A percentile compares a stretch with the other conserved stretches of the same genome.
These are phyloP conservation scores for Tetraodon nigroviridis DNA, from an alignment of 2,113 vertebrate genomes.

Conservation along the genomic window DNA sequence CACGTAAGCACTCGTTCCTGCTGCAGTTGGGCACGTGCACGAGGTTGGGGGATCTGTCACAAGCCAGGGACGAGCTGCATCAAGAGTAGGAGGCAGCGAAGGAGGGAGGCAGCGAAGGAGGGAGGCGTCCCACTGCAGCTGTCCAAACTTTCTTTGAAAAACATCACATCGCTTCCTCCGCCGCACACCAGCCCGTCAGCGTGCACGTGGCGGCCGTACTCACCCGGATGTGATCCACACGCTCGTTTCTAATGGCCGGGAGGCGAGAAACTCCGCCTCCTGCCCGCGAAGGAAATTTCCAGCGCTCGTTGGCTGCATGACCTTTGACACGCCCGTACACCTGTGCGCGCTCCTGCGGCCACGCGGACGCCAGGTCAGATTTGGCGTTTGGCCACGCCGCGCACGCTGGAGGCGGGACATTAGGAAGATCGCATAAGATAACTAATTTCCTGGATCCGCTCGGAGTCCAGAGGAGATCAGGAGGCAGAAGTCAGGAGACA, in stretches of 20 bases:
- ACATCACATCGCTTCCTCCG: not conserved
- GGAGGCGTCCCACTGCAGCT: conserved; percentile 17
- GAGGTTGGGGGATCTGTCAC: conserved; percentile 54
- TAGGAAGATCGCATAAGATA: conserved; percentile 57
- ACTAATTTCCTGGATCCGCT: conserved; percentile 59
- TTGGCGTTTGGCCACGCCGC: conserved; percentile 24
- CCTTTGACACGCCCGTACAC: not conserved
- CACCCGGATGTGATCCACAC: conserved; percentile 62
- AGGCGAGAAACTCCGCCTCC: conserved; percentile 38
- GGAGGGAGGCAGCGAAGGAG: conserved; percentile 1
- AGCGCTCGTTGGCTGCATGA: conserved; percentile 7
- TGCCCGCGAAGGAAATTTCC: conserved; percentile 27
- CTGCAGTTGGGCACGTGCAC: conserved; percentile 31
- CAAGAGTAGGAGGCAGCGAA: conserved; percentile 25
- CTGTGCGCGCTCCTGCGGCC: conserved; percentile 12
- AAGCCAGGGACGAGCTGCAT: conserved; percentile 56
- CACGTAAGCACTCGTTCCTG: conserved; percentile 18
- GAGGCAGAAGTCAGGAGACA: conserved; percentile 21
- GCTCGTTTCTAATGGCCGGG: too few relatives aligned
- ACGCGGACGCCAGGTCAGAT: conserved; percentile 7
- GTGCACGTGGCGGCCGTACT: conserved; percentile 35
- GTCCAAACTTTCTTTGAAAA: conserved; percentile 33
- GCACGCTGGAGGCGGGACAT: conserved; percentile 40
- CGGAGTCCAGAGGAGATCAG: conserved; percentile 32
- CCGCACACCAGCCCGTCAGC: not conserved